phyloP scores from a whole-genome alignment of 2,888 invertebrate species.

The Lithophane socia region DNA sequence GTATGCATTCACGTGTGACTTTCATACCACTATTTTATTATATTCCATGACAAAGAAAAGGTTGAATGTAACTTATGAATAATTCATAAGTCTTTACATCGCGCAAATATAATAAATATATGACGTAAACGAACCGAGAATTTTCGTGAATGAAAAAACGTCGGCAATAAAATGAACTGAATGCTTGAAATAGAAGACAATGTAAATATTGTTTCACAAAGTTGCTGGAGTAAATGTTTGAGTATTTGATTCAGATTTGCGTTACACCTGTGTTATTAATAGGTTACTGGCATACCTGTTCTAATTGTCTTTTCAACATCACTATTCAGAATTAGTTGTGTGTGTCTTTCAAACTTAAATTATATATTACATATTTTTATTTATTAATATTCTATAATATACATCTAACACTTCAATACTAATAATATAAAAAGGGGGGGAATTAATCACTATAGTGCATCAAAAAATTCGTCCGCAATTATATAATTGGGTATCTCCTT shows the following conservation, averaged over 20 bases:
- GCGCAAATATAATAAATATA: constrained; percentile 77
- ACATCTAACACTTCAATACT: too few species aligned
- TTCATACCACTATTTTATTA: constrained; percentile 65
- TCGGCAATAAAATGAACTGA: constrained; percentile 22
- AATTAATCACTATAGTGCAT: too few species aligned
- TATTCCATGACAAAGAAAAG: constrained; percentile 76
- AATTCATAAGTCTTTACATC: constrained; percentile 79
- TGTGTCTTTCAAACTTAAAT: background rate
- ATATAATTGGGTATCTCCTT: background rate
- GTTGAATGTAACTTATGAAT: constrained; percentile 79
- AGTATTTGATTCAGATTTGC: background rate
- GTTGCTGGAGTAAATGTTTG: background rate
- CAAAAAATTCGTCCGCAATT: too few species aligned
- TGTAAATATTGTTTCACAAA: constrained; percentile 8
- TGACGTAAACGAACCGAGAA: constrained; percentile 81
- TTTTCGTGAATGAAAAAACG: constrained; percentile 69
- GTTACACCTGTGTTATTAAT: background rate
- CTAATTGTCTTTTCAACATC: background rate
- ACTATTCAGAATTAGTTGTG: background rate
- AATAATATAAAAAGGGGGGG: too few species aligned
- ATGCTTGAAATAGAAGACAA: constrained; percentile 14
- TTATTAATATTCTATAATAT: too few species aligned
- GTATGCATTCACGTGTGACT: constrained; percentile 64
- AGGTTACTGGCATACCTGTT: background rate
- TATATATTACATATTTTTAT: too few species aligned